Evolutionary conservation across 2,797 vertebrate genomes (phyloP), one percentile per base, ranked within the genome.

Genomic region (Synaphobranchus kaupii): DNA sequence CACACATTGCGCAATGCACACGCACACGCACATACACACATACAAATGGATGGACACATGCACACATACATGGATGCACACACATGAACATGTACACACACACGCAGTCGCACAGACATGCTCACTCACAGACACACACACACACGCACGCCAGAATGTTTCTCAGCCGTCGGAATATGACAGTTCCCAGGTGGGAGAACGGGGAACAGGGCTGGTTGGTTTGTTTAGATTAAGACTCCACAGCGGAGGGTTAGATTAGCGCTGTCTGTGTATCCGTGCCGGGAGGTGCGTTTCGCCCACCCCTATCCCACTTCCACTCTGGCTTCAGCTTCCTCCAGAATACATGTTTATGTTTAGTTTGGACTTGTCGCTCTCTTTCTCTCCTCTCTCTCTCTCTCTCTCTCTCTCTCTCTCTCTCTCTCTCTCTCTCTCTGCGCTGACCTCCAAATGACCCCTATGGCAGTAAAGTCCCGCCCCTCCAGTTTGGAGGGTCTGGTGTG

Each of bases 221-320:
- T 96, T 98, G 97, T 98, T 99, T 98, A 96, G 97, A 96, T 98
- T 98, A 96, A 94, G 73, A 90, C 93, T 91, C 95, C 95, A 96
- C 97, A 98, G 96, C 96, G 97, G 97, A 99, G 97, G 96, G 95
- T 92, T 97, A 97, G 97, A 98, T 98, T 97, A 98, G 95, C 96
- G 95, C 95, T 97, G 97, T 96, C 96, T 97, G 96, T 95, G 91
- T 90, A 93, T 96, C 95, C 95, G 91, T 90, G 89, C 90, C 92
- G 91, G 90, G 92, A 93, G 93, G 92, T 93, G 92, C 90, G 50
- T 4, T 81, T 48, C 88, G 90, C 89, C 92, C 89, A 95, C 94
- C 94, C 95, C 95, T 60, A 3, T 66, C 63, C n/a, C 63, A 68
- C 2, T 5, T 28, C 5, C n/a, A 96, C 94, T 96, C 96, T 94